Evolutionary conservation across 2,888 invertebrate genomes (phyloP).

Genomic region (Ommatoiulus sabulosus): DNA sequence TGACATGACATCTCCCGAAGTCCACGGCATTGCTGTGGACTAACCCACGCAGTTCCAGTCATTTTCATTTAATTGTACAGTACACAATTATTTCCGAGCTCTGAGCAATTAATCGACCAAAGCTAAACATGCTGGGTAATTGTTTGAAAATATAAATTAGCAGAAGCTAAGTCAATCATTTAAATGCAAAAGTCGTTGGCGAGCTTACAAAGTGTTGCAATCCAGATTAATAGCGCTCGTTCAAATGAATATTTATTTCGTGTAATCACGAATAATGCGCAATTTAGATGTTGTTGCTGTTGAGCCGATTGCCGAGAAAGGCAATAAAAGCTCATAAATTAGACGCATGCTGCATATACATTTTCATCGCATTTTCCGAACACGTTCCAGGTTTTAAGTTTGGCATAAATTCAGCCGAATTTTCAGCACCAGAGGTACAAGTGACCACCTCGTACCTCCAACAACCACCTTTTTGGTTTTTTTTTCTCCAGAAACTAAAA

Average conservation of each 20-base stretch:
- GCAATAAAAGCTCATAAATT: constrained; percentile 39
- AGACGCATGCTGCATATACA: not conserved
- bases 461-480: too few relatives aligned
- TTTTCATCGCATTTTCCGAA: constrained; percentile 18
- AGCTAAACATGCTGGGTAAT: constrained; percentile 17
- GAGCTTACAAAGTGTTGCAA: constrained; percentile 41
- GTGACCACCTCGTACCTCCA: not conserved
- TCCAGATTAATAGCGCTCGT: constrained; percentile 32
- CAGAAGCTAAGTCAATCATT: constrained; percentile 35
- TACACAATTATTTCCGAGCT: not conserved
- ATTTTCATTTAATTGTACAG: constrained; percentile 9
- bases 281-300: constrained; percentile 48
- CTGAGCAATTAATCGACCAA: not conserved
- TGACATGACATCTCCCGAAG: not conserved
- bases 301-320: constrained; percentile 18
- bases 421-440: constrained; percentile 18
- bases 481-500: not conserved
- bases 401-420: not conserved
- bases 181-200: constrained; percentile 45
- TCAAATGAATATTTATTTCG: constrained; percentile 46
- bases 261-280: constrained; percentile 45
- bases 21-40: not conserved
- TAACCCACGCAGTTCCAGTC: not conserved
- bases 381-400: not conserved
- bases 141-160: constrained; percentile 31